These are phyloP conservation scores for Chiloscyllium plagiosum DNA, from an alignment of 2,113 vertebrate species.

Conservation along the genomic window DNA sequence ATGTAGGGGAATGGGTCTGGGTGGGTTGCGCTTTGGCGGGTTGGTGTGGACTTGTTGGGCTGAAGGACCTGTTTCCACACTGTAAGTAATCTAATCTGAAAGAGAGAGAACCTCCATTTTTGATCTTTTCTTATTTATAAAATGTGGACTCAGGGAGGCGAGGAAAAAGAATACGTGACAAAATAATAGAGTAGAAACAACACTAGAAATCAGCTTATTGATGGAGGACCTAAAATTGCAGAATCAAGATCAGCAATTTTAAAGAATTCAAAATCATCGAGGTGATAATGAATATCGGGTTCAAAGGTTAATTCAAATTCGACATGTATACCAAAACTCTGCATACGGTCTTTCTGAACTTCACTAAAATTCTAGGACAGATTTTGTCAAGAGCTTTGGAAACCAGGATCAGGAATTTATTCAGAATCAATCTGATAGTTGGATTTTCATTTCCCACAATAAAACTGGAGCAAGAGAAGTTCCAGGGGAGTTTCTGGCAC, in stretches of 20 bases:
- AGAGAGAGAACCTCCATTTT: neutral
- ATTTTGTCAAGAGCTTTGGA: neutral
- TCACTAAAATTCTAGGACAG: neutral
- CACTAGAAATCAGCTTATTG: neutral
- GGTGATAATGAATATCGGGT: neutral
- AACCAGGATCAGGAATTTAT: neutral
- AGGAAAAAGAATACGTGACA: neutral
- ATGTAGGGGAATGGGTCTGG: too few relatives aligned
- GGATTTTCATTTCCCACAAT: neutral
- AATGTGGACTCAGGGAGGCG: neutral
- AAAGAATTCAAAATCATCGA: neutral
- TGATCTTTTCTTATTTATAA: neutral
- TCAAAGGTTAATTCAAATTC: neutral
- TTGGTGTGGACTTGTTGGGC: too few relatives aligned
- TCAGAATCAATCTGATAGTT: neutral
- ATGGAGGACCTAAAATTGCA: neutral
- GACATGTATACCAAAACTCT: neutral
- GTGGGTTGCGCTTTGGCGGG: too few relatives aligned
- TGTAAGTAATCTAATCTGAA: too few relatives aligned
- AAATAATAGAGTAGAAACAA: neutral
- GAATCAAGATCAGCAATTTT: neutral
- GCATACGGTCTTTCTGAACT: neutral
- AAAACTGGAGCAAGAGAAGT: neutral
- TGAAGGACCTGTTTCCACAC: too few relatives aligned
- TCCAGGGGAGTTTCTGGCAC: neutral